These are phyloP conservation scores for Micromys minutus DNA, from an alignment of 2,113 vertebrate species.

Conservation along the genomic window DNA sequence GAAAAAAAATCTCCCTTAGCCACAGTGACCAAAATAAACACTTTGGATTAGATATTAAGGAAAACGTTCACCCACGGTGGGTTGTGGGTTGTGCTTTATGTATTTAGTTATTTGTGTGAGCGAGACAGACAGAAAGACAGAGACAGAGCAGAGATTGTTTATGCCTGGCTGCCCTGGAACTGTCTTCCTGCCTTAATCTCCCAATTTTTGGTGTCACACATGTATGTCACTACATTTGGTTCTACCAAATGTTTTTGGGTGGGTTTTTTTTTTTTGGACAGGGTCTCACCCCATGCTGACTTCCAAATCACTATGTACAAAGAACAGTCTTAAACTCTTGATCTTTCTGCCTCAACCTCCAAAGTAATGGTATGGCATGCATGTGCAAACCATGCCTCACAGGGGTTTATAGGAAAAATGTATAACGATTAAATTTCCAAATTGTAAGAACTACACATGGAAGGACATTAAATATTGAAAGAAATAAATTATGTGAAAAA, in stretches of 20 bases:
- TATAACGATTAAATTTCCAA: not conserved
- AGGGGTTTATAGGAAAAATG: conserved; percentile 25
- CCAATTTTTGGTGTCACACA: not conserved
- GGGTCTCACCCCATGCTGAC: not conserved
- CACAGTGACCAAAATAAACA: not conserved
- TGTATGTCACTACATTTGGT: not conserved
- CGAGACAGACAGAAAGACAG: not conserved
- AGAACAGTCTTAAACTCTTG: not conserved
- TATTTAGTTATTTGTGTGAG: not conserved
- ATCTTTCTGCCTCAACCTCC: not conserved
- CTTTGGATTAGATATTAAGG: conserved; percentile 9
- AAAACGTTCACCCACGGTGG: not conserved
- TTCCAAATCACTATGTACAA: not conserved
- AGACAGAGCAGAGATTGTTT: not conserved
- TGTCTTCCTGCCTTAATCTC: not conserved
- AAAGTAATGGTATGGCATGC: not conserved
- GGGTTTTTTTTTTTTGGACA: not conserved
- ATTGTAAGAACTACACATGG: not conserved
- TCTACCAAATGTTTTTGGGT: not conserved
- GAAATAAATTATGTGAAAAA: conserved; percentile 3
- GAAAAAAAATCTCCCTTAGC: not conserved
- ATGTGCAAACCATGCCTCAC: not conserved
- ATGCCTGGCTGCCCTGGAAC: not conserved
- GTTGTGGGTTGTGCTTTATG: not conserved
- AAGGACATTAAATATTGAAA: not conserved